Evolutionary conservation across 2,797 vertebrate species (phyloP).

Genomic region (Pteronotus mesoamericanus): DNA sequence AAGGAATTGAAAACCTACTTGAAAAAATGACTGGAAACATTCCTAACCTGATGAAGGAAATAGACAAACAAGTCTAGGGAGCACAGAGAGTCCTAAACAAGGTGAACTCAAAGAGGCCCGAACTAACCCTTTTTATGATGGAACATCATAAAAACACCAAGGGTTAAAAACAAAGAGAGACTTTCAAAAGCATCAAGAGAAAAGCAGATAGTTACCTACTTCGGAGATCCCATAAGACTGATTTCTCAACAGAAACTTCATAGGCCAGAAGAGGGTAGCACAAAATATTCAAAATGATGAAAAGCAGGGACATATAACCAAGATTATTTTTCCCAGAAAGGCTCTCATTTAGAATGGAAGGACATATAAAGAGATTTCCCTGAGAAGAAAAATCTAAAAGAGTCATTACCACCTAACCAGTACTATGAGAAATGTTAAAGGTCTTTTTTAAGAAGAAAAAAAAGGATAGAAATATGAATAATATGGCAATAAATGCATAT

Average conservation of each 20-base stretch:
- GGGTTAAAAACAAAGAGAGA: not conserved
- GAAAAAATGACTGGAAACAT: no score
- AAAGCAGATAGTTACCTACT: not conserved
- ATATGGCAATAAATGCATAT: not conserved
- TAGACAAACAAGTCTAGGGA: no score
- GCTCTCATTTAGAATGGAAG: not conserved
- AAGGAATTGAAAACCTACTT: no score
- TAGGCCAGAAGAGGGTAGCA: not conserved
- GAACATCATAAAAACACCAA: not conserved
- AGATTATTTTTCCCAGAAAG: not conserved
- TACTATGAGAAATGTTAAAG: not conserved
- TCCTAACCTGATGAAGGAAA: no score
- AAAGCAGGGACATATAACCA: not conserved
- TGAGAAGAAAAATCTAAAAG: not conserved
- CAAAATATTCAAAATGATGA: not conserved
- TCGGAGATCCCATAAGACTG: not conserved
- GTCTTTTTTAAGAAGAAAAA: not conserved
- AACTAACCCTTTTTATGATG: not conserved
- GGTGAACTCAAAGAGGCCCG: not conserved
- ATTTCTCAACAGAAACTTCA: not conserved
- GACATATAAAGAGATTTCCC: not conserved
- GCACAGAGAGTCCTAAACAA: no score
- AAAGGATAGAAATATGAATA: not conserved
- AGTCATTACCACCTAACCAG: not conserved
- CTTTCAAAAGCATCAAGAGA: not conserved